Conservation (phyloP, 1,140 invertebrate genomes). For the Capitella teleta region DNA sequence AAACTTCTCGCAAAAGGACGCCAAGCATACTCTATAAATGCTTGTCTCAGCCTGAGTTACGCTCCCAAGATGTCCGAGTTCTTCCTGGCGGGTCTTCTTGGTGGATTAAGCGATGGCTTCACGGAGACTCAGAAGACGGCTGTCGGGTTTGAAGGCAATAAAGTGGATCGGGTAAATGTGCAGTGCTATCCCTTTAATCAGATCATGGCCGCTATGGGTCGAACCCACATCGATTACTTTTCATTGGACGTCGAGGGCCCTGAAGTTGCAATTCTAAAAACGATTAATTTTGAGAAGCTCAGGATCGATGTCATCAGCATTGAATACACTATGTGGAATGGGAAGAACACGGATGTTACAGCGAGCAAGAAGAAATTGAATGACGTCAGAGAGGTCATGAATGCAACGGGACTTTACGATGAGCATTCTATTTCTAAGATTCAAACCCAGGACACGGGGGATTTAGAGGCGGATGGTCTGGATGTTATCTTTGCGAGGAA, state of each 20-base stretch:
- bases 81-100: conserved; percentile 1
- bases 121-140: background rate
- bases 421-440: too few relatives aligned
- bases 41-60: conserved; percentile 3
- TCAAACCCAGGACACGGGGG: too few relatives aligned
- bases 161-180: too few relatives aligned
- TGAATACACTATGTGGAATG: conserved; percentile 7
- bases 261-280: conserved; percentile 18
- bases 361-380: too few relatives aligned
- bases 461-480: too few relatives aligned
- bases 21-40: conserved; percentile 9
- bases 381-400: too few relatives aligned
- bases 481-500: too few relatives aligned
- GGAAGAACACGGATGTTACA: too few relatives aligned
- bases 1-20: conserved; percentile 33
- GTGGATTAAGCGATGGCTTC: background rate
- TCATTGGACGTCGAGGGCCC: conserved; percentile 24
- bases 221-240: conserved; percentile 18
- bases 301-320: conserved; percentile 13
- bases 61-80: background rate
- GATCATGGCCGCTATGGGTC: background rate
- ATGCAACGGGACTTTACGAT: too few relatives aligned
- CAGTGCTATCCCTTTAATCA: background rate
- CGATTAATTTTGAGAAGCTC: conserved; percentile 19
- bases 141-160: background rate